Conservation (phyloP, 2,888 invertebrate species). For the Melinaea marsaeus region DNA sequence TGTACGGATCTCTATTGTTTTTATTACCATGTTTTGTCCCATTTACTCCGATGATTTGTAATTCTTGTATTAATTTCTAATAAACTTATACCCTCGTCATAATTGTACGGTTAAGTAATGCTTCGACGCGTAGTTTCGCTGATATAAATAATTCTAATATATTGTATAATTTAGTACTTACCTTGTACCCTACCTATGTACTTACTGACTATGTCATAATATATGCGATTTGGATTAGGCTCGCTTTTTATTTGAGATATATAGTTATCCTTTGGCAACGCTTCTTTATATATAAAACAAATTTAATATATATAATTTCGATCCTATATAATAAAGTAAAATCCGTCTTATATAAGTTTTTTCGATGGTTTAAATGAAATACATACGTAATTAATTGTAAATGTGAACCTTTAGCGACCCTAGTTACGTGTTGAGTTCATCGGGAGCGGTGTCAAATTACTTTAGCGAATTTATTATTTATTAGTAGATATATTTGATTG, state of each 20-base stretch:
- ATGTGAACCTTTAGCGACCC: slow-evolving; percentile 62
- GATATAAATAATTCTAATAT: slow-evolving; percentile 66
- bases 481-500: slow-evolving; percentile 51
- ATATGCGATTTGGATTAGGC: slow-evolving; percentile 63
- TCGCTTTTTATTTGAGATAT: slow-evolving; percentile 53
- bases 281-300: slow-evolving; percentile 56
- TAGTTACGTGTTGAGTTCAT: slow-evolving; percentile 66
- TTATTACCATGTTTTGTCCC: slow-evolving; percentile 37
- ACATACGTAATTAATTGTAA: slow-evolving; percentile 76
- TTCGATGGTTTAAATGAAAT: slow-evolving; percentile 57
- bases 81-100: slow-evolving; percentile 60
- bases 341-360: slow-evolving; percentile 68
- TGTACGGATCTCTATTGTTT: slow-evolving; percentile 50
- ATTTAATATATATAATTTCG: slow-evolving; percentile 14
- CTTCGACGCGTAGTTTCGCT: slow-evolving; percentile 74
- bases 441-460: slow-evolving; percentile 58
- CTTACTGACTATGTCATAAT: slow-evolving; percentile 68
- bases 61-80: slow-evolving; percentile 16
- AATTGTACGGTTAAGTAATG: slow-evolving; percentile 72
- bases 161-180: slow-evolving; percentile 74
- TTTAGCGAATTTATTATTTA: slow-evolving; percentile 73
- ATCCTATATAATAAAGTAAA: slow-evolving; percentile 46
- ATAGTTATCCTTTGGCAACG: slow-evolving; percentile 60
- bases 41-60: slow-evolving; percentile 25
- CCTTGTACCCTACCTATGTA: slow-evolving; percentile 70